Conservation (phyloP, 1,140 invertebrate species). For the Plectrocnemia conspersa region DNA sequence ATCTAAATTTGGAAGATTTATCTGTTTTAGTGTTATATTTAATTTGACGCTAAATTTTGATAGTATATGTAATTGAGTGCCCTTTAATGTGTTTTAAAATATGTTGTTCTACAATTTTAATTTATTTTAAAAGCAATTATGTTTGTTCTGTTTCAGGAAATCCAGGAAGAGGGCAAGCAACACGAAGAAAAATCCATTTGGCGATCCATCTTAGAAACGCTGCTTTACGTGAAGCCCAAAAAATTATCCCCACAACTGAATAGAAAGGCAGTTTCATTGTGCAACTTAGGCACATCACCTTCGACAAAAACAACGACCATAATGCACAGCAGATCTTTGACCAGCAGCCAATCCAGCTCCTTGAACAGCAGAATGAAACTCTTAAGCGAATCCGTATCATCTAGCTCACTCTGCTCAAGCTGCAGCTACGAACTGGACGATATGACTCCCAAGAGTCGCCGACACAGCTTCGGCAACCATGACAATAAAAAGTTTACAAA, state of each 20-base stretch:
- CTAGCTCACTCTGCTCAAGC: not conserved
- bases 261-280: conserved; percentile 8
- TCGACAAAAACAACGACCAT: not conserved
- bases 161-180: conserved; percentile 11
- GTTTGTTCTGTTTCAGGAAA: conserved; percentile 30
- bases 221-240: conserved; percentile 28
- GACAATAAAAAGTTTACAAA: not conserved
- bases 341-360: conserved; percentile 1
- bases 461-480: conserved; percentile 3
- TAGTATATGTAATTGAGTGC: too few relatives aligned
- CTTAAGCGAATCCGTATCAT: not conserved
- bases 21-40: too few relatives aligned
- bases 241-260: conserved; percentile 7
- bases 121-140: conserved; percentile 10
- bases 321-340: conserved; percentile 9
- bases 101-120: too few relatives aligned
- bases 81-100: too few relatives aligned
- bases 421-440: not conserved
- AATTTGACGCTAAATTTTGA: too few relatives aligned
- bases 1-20: too few relatives aligned
- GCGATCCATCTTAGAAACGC: conserved; percentile 22
- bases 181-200: conserved; percentile 25
- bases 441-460: too few relatives aligned
- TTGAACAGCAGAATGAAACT: not conserved
- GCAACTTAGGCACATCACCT: conserved; percentile 1